Evolutionary conservation across 2,888 invertebrate genomes (phyloP), one percentile per base, ranked within the genome.

Genomic region (Melanophora roralis): DNA sequence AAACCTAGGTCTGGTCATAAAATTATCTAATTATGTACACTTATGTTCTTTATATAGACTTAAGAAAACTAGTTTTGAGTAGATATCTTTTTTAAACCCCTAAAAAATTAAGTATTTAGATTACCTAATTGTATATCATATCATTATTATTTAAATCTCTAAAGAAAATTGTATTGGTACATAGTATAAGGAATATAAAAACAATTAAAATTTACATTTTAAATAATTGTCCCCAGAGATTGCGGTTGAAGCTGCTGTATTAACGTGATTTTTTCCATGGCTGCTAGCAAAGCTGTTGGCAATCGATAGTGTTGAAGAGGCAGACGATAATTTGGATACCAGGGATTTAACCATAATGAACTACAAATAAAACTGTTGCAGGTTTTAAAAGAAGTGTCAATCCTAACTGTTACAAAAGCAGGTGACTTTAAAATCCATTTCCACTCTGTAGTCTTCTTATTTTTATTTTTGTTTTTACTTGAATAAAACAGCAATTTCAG

Each of bases 291-390:
- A 84, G 83, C 84, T 72, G 47, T 80, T 80, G 65, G 82, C 83
- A 60, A 84, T 84, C 53, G 85, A 86, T 60, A 88, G 85, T 16
- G 88, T 88, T 71, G 88, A 87, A 57, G 88, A 86, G 49, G 89
- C 88, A 59, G 89, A 85, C 23, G 87, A 88, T 74, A 89, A 83
- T 83, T 89, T 89, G 71, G 89, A 88, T 49, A 88, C 89, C 75
- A 89, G 84, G 68, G 86, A 89, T 78, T 89, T 89, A 82, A 89
- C 89, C 89, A 89, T 89, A 68, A 27, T 68, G 65, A 49, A 65
- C 34, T 3, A 16, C 23, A 38, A 73, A 40, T 36, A 21, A 47
- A 60, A 68, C 36, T 23, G 51, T 40, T 62, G 49, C 38, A 23
- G 51, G 27, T 21, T 32, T 12, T 12, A 51, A 53, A 40, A 8